Percentiles rank a stretch among this genome's conserved stretches.
These are phyloP conservation scores for Procapra przewalskii DNA, from an alignment of 2,113 vertebrate genomes.

Conservation along the genomic window DNA sequence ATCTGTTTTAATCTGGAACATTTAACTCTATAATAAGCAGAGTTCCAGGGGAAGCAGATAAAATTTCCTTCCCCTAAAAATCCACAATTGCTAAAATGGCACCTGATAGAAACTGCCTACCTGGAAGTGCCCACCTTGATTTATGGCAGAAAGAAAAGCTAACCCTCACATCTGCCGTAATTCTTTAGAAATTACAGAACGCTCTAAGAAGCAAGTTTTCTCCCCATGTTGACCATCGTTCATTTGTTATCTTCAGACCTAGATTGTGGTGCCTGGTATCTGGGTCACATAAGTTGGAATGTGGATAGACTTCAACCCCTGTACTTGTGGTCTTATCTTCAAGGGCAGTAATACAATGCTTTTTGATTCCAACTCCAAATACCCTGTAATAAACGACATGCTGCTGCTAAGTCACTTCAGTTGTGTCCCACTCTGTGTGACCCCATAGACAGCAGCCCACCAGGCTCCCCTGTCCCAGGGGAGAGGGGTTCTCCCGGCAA, in stretches of 20 bases:
- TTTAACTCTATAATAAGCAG: neutral
- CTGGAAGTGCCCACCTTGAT: neutral
- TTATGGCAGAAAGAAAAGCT: neutral
- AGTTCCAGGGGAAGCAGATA: neutral
- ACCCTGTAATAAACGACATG: neutral
- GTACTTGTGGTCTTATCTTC: neutral
- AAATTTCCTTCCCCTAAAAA: neutral
- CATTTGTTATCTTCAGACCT: neutral
- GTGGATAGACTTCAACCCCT: neutral
- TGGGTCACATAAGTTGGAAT: neutral
- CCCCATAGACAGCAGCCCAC: too few species aligned
- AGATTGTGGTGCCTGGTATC: neutral
- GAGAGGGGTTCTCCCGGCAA: too few species aligned
- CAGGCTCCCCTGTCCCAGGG: too few species aligned
- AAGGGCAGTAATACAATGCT: neutral
- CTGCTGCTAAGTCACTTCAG: too few species aligned
- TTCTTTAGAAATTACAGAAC: neutral
- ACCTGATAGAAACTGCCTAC: neutral
- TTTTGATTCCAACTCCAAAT: neutral
- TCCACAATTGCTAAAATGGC: neutral
- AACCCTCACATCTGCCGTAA: neutral
- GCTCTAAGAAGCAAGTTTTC: neutral
- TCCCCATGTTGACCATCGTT: neutral
- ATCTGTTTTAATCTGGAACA: neutral
- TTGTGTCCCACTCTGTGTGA: too few species aligned